These are phyloP conservation scores for Gymnoscopelus braueri DNA, from an alignment of 2,797 vertebrate species.

Conservation along the genomic window DNA sequence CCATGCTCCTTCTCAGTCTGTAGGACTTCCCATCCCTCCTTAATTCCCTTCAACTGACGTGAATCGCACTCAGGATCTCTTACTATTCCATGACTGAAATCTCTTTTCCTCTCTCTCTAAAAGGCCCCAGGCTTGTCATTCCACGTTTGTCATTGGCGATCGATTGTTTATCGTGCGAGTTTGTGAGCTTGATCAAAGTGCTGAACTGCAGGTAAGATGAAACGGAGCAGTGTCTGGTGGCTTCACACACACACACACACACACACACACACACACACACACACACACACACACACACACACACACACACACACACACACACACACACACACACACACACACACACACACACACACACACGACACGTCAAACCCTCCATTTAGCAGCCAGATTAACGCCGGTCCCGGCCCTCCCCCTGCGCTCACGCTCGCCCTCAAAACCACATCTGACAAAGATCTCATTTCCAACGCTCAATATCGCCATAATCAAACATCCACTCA, in stretches of 20 bases:
- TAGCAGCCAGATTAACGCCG: conserved; percentile 84
- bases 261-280: conserved; percentile 39
- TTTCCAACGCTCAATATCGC: conserved; percentile 85
- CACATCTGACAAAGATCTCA: conserved; percentile 85
- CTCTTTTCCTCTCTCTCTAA: conserved; percentile 27
- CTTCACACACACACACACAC: conserved; percentile 18
- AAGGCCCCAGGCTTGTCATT: background rate
- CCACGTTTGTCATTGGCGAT: background rate
- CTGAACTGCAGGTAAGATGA: conserved; percentile 29
- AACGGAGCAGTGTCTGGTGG: conserved; percentile 35
- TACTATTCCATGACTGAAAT: conserved; percentile 27
- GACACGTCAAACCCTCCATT: conserved; percentile 78
- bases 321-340: background rate
- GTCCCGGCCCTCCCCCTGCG: conserved; percentile 74
- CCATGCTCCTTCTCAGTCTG: conserved; percentile 51
- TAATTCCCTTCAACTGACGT: conserved; percentile 22
- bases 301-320: conserved; percentile 2
- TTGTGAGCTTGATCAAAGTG: conserved; percentile 42
- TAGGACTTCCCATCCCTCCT: conserved; percentile 51
- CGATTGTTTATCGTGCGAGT: conserved; percentile 35
- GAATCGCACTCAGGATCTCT: conserved; percentile 38
- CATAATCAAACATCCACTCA: conserved; percentile 84
- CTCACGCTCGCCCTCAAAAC: conserved; percentile 83
- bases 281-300: no score
- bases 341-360: conserved; percentile 63